Base-by-base conservation (phyloP, 2,888 invertebrate species). In the Junonia oenone region DNA sequence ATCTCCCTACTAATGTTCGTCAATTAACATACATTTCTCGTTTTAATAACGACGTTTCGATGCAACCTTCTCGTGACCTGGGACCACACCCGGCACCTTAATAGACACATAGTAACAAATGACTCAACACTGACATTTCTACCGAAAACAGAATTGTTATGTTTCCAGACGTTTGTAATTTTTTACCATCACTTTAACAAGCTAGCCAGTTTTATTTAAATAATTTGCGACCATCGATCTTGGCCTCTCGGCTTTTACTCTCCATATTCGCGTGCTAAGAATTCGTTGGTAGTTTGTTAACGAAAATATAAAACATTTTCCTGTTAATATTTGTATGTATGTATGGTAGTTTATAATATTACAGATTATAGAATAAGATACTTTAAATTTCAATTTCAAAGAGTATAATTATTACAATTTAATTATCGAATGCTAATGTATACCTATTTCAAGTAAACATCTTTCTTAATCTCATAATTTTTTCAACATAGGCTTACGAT, bases 161-260 rank as follows among this genome's bases (percentile, higher is more conserved):
- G 47, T 53, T 58, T 33, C 51, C 50, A 56, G 37, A 38, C 52
- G 46, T 35, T 54, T 54, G 61, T 51, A 45, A 47, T 40, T 63
- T 37, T 63, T 63, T 63, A 46, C 57, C 50, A 59, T 45, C 40
- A 40, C 59, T 55, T 22, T 26, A 43, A 56, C 55, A 59, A 55
- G 58, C 50, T 49, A 57, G 61, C 59, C 59, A 55, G 63, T 61
- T 63, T 63, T 46, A 59, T 61, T 61, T 61, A 51, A 61, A 63
- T 61, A 59, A 60, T 55, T 58, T 55, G 48, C 48, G 29, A 53
- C 63, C 61, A 61, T 17, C n/a, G 14, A 26, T 19, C 53, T 50
- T 48, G 63, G 55, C 45, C 63, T 48, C 49, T 49, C 38, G 8
- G 19, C 45, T 51, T 55, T 48, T 51, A 35, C 43, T 52, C 49